Evolutionary conservation across 2,113 vertebrate genomes (phyloP), one percentile per base, ranked within the genome.

Genomic region (Tragelaphus imberbis): DNA sequence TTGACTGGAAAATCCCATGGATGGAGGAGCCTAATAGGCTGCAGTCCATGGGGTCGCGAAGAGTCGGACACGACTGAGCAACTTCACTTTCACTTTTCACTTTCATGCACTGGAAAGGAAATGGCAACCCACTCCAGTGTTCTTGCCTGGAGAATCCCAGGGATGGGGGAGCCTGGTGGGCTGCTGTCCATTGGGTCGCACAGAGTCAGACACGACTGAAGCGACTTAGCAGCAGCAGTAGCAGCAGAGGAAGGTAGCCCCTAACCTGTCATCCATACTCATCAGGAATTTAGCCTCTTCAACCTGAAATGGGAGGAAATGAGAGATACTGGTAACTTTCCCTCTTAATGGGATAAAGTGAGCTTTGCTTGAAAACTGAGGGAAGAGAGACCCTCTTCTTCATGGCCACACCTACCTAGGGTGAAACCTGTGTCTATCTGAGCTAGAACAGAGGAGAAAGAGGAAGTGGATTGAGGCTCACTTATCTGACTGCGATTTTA

Each of bases 61-160:
- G 13, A 63, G 59, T 30, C 13, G 0, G 28, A 63, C 5, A 14
- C 2, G 59, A 61, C 28, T 61, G 59, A 61, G 59, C 2, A 0
- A 30, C 13, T 61, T 30, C 2, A 6, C 59, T 30, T 30, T 63
- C 59, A 63, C 59, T 7, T 30, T 30, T 63, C 59, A 63, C 59
- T 30, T 63, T 63, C 59, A 63, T 6, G 27, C 59, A 6, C 1
- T 61, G 28, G 59, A 63, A 63, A 63, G 59, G 59, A 63, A 28
- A 63, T 63, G 13, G 59, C 59, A 30, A 63, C 0, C 59, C 59
- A 30, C 28, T 63, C 0, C 28, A 30, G 13, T 63, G 13, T 63
- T 63, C 0, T 30, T 63, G 59, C 28, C 13, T 63, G 59, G 59
- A 63, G 59, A 63, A 63, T 63, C 59, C 13, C 59, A 30, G 6